Base-by-base conservation (phyloP, 2,888 invertebrate genomes). In the Ectemnius cavifrons region DNA sequence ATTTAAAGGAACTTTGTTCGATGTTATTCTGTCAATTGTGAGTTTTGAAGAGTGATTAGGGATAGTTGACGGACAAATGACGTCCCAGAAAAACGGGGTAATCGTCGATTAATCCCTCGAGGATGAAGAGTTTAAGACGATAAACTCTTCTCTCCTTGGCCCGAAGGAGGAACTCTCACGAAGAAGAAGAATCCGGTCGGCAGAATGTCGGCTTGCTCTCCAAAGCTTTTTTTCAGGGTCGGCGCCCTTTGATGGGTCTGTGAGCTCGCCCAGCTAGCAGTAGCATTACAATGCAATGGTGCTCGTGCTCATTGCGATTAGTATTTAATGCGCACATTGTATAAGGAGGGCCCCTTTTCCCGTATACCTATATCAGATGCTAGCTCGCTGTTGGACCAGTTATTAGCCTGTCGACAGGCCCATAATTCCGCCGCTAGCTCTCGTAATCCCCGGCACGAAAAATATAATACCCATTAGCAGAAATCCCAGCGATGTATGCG, bases 341-440 rank as follows among this genome's bases (percentile, higher is more conserved):
- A 84, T 79, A 84, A 86, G 78, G 77, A 83, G 84, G 85, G 85
- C 84, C 86, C 88, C 86, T 83, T 68, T 86, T 83, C 85, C 82
- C 88, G 85, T 52, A 52, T 89, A 89, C 89, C 89, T 52, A 52
- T 89, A 89, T 90, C 89, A 89, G 88, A 89, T 89, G 88, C 85
- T 84, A 82, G 68, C 46, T 79, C 76, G 77, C 82, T 78, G 80
- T 81, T 73, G 69, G 85, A 87, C 88, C 86, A 90, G 89, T 90
- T 90, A 90, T 90, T 90, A 90, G 89, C 73, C 84, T 81, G 79
- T 86, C 89, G 90, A 90, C 90, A 89, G 88, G 88, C 88, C 89
- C 87, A 87, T 90, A 90, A 90, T 90, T 88, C 89, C 70, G 67
- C 77, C 70, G 73, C 63, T 23, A 23, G 23, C 71, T 79, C 82